These are phyloP conservation scores for Melanaphis sacchari DNA, from an alignment of 1,140 invertebrate species.

Conservation along the genomic window DNA sequence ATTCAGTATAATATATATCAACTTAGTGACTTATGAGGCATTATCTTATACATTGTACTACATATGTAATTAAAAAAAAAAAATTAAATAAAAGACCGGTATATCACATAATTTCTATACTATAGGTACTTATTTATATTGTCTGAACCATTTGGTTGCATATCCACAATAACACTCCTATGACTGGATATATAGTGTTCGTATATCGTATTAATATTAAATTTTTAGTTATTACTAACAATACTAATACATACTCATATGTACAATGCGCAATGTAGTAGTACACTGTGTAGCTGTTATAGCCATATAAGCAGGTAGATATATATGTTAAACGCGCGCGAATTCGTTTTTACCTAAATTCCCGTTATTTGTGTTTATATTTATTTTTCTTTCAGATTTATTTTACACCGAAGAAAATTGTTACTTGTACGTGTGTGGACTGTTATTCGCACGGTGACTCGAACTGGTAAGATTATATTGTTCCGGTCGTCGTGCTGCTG, in stretches of 20 bases:
- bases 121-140: neutral
- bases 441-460: neutral
- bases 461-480: neutral
- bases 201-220: neutral
- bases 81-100: neutral
- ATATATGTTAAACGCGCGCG: neutral
- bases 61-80: neutral
- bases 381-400: neutral
- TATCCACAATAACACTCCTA: neutral
- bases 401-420: neutral
- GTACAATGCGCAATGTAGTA: neutral
- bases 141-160: neutral
- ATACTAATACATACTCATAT: neutral
- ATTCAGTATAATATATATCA: neutral
- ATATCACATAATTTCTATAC: neutral
- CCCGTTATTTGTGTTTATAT: slow-evolving; percentile 23
- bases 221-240: neutral
- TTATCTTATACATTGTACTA: too few species aligned
- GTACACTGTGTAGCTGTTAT: neutral
- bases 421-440: neutral
- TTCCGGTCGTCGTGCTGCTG: neutral
- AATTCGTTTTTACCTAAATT: slow-evolving; percentile 15
- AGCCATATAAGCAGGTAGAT: neutral
- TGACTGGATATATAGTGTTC: neutral
- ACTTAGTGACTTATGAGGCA: too few species aligned